A percentile compares a stretch with the other conserved stretches of the same genome.
phyloP scores from a whole-genome alignment of 2,113 vertebrate species.

The Microcebus murinus region DNA sequence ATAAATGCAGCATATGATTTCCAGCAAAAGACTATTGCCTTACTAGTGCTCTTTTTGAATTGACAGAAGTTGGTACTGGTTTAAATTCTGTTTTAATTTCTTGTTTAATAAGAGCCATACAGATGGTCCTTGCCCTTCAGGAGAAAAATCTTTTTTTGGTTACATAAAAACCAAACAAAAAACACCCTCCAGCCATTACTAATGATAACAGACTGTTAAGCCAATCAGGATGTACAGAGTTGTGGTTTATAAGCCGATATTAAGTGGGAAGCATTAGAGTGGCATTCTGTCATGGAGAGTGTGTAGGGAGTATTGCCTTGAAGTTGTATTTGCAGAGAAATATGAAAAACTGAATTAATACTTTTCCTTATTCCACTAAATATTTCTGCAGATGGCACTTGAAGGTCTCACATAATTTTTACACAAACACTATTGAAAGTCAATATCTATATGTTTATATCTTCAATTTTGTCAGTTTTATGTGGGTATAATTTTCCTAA shows the following conservation, averaged over 20 bases:
- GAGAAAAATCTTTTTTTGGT: neutral
- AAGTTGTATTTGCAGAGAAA: neutral
- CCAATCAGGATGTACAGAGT: neutral
- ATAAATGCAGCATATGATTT: neutral
- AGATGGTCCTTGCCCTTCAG: neutral
- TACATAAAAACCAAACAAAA: neutral
- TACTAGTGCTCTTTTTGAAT: neutral
- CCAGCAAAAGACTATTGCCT: neutral
- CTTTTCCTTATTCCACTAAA: neutral
- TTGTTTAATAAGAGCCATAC: neutral
- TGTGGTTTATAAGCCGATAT: neutral
- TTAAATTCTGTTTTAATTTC: conserved; percentile 5
- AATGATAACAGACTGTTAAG: neutral
- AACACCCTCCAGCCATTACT: neutral
- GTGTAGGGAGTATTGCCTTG: neutral
- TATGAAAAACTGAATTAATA: neutral
- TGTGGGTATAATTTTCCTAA: neutral
- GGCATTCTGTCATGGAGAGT: neutral
- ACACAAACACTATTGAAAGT: neutral
- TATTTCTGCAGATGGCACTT: neutral
- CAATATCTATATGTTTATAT: neutral
- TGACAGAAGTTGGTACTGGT: neutral
- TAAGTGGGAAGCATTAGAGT: neutral
- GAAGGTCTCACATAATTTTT: neutral
- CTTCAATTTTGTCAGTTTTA: neutral